Evolutionary conservation across 2,113 vertebrate genomes (phyloP).

Genomic region (Campylorhamphus procurvoides): DNA sequence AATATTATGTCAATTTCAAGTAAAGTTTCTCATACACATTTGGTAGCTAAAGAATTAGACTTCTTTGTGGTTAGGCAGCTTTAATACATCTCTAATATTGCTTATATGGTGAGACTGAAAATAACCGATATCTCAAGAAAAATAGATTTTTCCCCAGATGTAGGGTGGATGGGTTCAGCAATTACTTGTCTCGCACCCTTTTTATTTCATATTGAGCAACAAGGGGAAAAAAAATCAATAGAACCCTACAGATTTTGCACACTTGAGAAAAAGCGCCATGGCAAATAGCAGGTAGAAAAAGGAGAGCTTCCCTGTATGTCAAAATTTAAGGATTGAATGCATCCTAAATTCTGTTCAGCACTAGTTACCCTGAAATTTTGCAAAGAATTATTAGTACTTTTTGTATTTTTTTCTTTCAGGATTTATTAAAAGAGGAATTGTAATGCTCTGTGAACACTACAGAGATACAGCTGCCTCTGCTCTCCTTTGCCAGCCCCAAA

Average conservation of each 20-base stretch:
- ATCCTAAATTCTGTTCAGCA: neutral
- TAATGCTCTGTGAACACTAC: neutral
- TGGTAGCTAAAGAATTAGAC: neutral
- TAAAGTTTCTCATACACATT: constrained; percentile 21
- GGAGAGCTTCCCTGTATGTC: neutral
- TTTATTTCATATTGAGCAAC: neutral
- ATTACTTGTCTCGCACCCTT: neutral
- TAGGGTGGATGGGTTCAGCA: neutral
- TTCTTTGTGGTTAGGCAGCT: neutral
- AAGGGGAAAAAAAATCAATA: neutral
- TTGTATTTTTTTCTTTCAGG: neutral
- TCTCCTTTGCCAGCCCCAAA: neutral
- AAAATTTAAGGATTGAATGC: neutral
- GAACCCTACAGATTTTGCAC: neutral
- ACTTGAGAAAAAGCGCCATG: neutral
- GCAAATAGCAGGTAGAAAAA: neutral
- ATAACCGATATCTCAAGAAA: neutral
- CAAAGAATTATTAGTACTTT: neutral
- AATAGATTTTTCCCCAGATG: neutral
- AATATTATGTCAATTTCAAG: constrained; percentile 46
- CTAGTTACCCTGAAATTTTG: neutral
- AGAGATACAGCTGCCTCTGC: neutral
- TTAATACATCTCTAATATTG: neutral
- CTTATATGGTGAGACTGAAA: neutral
- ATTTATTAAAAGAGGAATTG: neutral